A percentile compares a stretch with the other conserved stretches of the same genome.
Evolutionary conservation across 2,888 invertebrate genomes (phyloP).

Genomic region (Tiliacea citrago): DNA sequence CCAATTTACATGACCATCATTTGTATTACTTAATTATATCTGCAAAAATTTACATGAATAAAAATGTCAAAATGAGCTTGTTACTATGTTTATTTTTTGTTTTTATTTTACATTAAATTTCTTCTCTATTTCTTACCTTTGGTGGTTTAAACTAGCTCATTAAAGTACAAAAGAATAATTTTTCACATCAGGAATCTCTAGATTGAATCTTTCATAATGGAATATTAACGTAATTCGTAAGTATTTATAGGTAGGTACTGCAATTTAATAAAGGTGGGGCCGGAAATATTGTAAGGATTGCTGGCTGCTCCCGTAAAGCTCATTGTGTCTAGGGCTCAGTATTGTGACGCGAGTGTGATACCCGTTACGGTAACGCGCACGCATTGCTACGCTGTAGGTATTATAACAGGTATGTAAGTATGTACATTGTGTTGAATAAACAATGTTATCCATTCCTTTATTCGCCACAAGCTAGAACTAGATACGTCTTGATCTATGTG

Average conservation of each 20-base stretch:
- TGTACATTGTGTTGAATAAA: slow-evolving; percentile 53
- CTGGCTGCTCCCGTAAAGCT: slow-evolving; percentile 66
- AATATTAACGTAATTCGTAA: slow-evolving; percentile 16
- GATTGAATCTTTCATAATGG: neutral
- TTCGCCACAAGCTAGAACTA: slow-evolving; percentile 49
- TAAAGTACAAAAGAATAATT: neutral
- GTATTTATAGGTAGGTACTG: slow-evolving; percentile 6
- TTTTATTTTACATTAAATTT: slow-evolving; percentile 59
- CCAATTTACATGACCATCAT: slow-evolving; percentile 90
- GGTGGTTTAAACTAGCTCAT: neutral
- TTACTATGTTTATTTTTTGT: slow-evolving; percentile 78
- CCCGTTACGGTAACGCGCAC: slow-evolving; percentile 78
- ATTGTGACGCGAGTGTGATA: slow-evolving; percentile 74
- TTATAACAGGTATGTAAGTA: slow-evolving; percentile 27
- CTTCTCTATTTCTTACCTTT: slow-evolving; percentile 20
- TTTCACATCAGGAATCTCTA: neutral
- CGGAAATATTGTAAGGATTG: slow-evolving; percentile 77
- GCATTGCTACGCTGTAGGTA: slow-evolving; percentile 56
- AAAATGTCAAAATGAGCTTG: slow-evolving; percentile 90
- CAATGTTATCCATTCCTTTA: slow-evolving; percentile 55
- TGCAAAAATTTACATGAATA: slow-evolving; percentile 91
- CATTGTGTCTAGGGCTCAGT: slow-evolving; percentile 74
- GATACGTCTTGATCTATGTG: slow-evolving; percentile 43
- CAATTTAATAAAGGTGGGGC: slow-evolving; percentile 70
- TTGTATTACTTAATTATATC: slow-evolving; percentile 89